These are phyloP conservation scores for Chamaea fasciata DNA, from an alignment of 2,113 vertebrate species.

Conservation along the genomic window DNA sequence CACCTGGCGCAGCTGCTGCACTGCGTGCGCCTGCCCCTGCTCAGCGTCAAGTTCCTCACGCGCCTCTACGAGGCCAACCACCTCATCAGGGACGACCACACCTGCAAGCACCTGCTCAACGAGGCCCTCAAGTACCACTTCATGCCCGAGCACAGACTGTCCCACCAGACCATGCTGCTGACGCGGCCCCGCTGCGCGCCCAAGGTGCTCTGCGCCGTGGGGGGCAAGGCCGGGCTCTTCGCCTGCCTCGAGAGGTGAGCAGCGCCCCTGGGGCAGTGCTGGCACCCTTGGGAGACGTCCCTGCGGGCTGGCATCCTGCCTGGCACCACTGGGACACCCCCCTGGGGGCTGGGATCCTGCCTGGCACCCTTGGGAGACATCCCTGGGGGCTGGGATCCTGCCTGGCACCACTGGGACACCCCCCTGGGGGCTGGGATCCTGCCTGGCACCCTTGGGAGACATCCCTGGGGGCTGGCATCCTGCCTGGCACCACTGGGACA, in stretches of 20 bases:
- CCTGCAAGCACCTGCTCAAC: constrained; percentile 95
- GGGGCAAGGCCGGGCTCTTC: constrained; percentile 95
- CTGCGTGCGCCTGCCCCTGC: constrained; percentile 90
- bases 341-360: too few relatives aligned
- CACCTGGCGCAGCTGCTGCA: constrained; percentile 90
- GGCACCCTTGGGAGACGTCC: not conserved
- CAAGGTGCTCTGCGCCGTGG: constrained; percentile 94
- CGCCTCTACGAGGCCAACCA: constrained; percentile 97
- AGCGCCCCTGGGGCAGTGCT: accelerated
- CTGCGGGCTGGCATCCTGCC: not conserved
- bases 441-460: too few relatives aligned
- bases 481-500: not conserved
- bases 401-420: too few relatives aligned
- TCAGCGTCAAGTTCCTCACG: constrained; percentile 97
- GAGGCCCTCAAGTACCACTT: constrained; percentile 99
- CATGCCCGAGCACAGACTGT: constrained; percentile 97
- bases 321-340: too few relatives aligned
- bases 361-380: too few relatives aligned
- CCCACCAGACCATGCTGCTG: constrained; percentile 90
- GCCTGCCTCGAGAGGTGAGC: constrained; percentile 93
- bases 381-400: too few relatives aligned
- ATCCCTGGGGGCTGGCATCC: too few relatives aligned
- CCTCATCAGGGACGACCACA: constrained; percentile 94
- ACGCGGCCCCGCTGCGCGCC: constrained; percentile 91
- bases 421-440: too few relatives aligned